phyloP scores from a whole-genome alignment of 2,113 vertebrate genomes.

The Psophia crepitans region DNA sequence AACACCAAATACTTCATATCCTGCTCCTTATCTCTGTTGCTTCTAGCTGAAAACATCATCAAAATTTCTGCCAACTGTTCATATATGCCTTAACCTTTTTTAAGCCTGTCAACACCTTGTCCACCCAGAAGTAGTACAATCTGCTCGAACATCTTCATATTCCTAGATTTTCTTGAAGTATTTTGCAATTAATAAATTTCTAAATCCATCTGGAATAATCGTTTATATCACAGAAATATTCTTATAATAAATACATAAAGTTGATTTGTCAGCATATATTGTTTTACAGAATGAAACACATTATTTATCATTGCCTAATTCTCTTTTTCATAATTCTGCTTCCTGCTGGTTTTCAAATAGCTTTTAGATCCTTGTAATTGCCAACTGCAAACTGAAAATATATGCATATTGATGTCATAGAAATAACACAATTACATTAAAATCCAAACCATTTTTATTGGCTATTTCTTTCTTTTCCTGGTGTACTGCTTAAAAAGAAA shows the following conservation, averaged over 20 bases:
- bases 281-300: not conserved
- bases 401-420: not conserved
- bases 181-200: not conserved
- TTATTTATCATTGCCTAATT: not conserved
- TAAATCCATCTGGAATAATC: not conserved
- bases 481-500: not conserved
- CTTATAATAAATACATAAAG: not conserved
- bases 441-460: not conserved
- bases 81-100: not conserved
- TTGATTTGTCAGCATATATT: not conserved
- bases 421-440: not conserved
- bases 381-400: conserved; percentile 13
- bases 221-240: not conserved
- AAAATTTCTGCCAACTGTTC: not conserved
- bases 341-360: conserved; percentile 21
- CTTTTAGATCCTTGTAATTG: not conserved
- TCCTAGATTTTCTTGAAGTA: not conserved
- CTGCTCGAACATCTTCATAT: not conserved
- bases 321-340: not conserved
- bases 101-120: not conserved
- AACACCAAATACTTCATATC: not conserved
- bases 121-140: not conserved
- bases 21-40: not conserved
- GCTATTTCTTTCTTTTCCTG: not conserved
- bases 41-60: not conserved